Conservation (phyloP, 2,888 invertebrate species). For the Idaea dimidiata region DNA sequence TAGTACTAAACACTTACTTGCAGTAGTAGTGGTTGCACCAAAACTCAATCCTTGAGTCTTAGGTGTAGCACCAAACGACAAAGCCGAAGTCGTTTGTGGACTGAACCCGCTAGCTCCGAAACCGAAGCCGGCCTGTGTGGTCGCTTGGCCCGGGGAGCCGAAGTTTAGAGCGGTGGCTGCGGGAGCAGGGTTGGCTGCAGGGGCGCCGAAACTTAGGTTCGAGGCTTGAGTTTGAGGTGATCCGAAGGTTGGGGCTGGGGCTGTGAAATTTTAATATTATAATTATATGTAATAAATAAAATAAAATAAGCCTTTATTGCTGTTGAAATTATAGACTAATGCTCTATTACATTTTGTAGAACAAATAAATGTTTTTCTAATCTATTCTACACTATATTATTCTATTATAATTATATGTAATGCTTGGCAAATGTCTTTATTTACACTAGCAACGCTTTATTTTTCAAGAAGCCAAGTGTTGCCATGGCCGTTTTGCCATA, state of each 20-base stretch:
- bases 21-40: conserved; percentile 10
- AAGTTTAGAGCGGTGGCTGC: conserved; percentile 25
- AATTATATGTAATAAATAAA: too few species aligned
- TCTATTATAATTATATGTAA: too few species aligned
- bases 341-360: too few species aligned
- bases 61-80: neutral
- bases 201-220: conserved; percentile 30
- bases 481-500: too few species aligned
- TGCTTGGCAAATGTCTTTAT: too few species aligned
- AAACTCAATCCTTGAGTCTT: conserved; percentile 12
- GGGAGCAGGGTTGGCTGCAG: conserved; percentile 10
- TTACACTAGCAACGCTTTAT: too few species aligned
- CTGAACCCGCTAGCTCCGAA: conserved; percentile 28
- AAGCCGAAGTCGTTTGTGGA: conserved; percentile 20
- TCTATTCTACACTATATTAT: too few species aligned
- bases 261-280: neutral
- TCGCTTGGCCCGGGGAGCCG: conserved; percentile 19
- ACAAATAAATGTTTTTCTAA: too few species aligned
- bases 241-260: conserved; percentile 2
- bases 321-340: too few species aligned
- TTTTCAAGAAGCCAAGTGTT: too few species aligned
- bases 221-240: conserved; percentile 24
- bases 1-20: neutral
- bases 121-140: conserved; percentile 26
- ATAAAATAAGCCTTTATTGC: too few species aligned